These are phyloP conservation scores for Macrotrachela quadricornifera DNA, from an alignment of 1,140 invertebrate genomes.

Conservation along the genomic window DNA sequence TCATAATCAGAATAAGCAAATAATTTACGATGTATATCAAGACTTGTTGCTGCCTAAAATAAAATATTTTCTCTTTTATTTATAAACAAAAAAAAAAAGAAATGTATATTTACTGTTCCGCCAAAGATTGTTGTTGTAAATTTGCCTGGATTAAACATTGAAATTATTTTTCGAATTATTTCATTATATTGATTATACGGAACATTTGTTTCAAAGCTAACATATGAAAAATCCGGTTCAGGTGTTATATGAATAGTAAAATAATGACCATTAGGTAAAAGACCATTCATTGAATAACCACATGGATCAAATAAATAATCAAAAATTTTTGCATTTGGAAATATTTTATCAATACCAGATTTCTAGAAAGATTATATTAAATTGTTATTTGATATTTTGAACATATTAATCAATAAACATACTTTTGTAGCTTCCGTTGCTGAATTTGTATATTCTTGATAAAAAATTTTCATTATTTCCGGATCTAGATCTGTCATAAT, in stretches of 20 bases:
- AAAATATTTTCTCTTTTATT: too few relatives aligned
- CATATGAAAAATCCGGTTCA: constrained; percentile 83
- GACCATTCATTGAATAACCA: constrained; percentile 97
- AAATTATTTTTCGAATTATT: constrained; percentile 55
- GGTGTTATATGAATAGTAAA: constrained; percentile 98
- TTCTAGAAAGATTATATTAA: constrained; percentile 20
- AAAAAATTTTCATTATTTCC: constrained; percentile 71
- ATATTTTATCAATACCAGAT: constrained; percentile 73
- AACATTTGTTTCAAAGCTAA: constrained; percentile 92
- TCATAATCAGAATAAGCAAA: too few relatives aligned
- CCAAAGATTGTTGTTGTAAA: constrained; percentile 77
- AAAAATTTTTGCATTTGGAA: constrained; percentile 80
- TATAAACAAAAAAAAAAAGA: too few relatives aligned
- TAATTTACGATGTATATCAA: too few relatives aligned
- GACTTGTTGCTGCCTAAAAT: too few relatives aligned
- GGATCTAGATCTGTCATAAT: constrained; percentile 41
- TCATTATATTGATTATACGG: constrained; percentile 53
- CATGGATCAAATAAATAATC: constrained; percentile 92
- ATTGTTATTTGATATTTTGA: too few relatives aligned
- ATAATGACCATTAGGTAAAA: constrained; percentile 75
- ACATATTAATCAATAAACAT: too few relatives aligned
- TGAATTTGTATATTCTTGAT: constrained; percentile 46
- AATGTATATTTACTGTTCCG: too few relatives aligned
- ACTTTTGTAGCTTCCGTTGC: constrained; percentile 62
- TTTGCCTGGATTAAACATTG: constrained; percentile 69